Evolutionary conservation across 2,888 invertebrate species (phyloP).

Genomic region (Therioaphis trifolii): DNA sequence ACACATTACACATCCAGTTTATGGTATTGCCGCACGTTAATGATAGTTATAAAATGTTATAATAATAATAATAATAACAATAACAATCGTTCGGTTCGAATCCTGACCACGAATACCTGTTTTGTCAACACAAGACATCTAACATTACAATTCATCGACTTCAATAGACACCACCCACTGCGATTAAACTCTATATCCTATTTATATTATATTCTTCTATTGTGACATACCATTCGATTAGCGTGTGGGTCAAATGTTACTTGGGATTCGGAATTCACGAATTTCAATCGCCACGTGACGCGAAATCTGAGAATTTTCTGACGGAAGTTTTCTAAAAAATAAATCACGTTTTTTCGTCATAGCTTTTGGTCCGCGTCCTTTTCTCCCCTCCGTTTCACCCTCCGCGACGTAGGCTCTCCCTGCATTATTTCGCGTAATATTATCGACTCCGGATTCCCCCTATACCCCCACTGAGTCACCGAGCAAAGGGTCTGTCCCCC

Average conservation of each 20-base stretch:
- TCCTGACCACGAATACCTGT: neutral
- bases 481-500: constrained; percentile 58
- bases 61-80: constrained; percentile 25
- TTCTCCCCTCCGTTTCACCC: constrained; percentile 47
- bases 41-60: neutral
- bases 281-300: neutral
- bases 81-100: neutral
- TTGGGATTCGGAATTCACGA: neutral
- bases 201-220: neutral
- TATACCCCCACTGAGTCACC: constrained; percentile 62
- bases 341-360: constrained; percentile 24
- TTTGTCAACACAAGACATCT: neutral
- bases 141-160: neutral
- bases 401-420: constrained; percentile 50
- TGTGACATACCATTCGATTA: neutral
- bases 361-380: constrained; percentile 49
- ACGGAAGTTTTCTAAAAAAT: constrained; percentile 11
- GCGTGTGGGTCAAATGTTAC: neutral
- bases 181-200: neutral
- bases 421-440: constrained; percentile 49
- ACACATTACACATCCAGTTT: neutral
- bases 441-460: constrained; percentile 61
- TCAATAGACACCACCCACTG: constrained; percentile 35
- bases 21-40: constrained; percentile 20
- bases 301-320: neutral